Conservation (phyloP, 2,888 invertebrate genomes). For the Drosophila antonietae region DNA sequence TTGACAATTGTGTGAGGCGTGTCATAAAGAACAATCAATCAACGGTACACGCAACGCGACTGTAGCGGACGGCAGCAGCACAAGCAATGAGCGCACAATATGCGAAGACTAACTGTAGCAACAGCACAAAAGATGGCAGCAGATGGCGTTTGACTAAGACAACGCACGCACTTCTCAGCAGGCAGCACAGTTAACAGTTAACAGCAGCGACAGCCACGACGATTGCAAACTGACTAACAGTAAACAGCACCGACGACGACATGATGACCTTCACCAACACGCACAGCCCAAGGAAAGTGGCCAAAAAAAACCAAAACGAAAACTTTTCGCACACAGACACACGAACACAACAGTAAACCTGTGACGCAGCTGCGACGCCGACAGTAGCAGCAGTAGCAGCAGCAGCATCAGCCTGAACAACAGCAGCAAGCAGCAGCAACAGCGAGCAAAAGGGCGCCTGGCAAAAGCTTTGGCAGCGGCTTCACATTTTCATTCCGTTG, state of each 20-base stretch:
- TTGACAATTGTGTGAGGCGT: constrained; percentile 53
- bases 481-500: constrained; percentile 62
- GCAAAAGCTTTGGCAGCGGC: constrained; percentile 55
- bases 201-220: constrained; percentile 48
- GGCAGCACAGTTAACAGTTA: constrained; percentile 25
- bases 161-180: constrained; percentile 30
- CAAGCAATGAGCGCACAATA: constrained; percentile 22
- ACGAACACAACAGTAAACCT: constrained; percentile 38
- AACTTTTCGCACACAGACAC: constrained; percentile 61
- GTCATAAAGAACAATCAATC: constrained; percentile 69
- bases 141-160: constrained; percentile 20
- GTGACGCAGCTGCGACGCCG: constrained; percentile 47
- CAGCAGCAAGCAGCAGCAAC: constrained; percentile 25
- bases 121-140: constrained; percentile 9
- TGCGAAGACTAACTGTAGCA: constrained; percentile 27
- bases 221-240: constrained; percentile 53
- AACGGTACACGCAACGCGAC: constrained; percentile 35
- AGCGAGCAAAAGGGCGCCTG: constrained; percentile 45
- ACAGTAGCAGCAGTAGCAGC: constrained; percentile 17
- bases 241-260: constrained; percentile 66
- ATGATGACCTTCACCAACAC: constrained; percentile 82
- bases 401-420: constrained; percentile 18
- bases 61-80: constrained; percentile 25
- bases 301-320: constrained; percentile 53
- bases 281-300: constrained; percentile 58